Percentiles rank a stretch among this genome's conserved stretches.
Evolutionary conservation across 2,797 vertebrate species (phyloP).

Genomic region (Tinamus major): DNA sequence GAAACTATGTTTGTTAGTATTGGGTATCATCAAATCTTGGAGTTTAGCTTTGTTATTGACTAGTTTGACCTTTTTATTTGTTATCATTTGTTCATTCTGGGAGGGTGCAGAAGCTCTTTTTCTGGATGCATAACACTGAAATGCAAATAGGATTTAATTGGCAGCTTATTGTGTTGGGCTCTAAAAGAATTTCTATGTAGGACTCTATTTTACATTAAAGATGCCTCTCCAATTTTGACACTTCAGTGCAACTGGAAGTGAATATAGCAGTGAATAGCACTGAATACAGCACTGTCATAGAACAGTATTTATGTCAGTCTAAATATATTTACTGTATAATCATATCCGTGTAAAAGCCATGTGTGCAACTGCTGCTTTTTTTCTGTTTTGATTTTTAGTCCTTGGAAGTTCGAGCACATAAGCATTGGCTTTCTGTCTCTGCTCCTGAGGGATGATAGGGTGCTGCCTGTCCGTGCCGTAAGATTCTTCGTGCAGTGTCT

Average conservation of each 20-base stretch:
- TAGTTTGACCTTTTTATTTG: neutral
- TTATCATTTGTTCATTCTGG: neutral
- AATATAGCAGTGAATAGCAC: too few relatives aligned
- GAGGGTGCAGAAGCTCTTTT: accelerated
- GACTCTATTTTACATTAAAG: neutral
- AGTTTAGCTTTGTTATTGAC: neutral
- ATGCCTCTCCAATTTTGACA: neutral
- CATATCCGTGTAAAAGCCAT: neutral
- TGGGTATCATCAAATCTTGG: neutral
- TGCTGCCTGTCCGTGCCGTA: constrained; percentile 88
- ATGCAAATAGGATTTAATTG: neutral
- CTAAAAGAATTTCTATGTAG: neutral
- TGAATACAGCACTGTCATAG: neutral
- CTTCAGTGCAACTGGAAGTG: neutral
- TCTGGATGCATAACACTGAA: neutral
- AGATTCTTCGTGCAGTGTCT: constrained; percentile 94
- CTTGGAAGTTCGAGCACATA: constrained; percentile 98
- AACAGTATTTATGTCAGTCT: neutral
- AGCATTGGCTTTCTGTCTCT: constrained; percentile 93
- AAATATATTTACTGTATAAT: accelerated
- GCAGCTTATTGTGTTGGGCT: neutral
- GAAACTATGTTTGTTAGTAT: neutral
- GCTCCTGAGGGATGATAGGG: constrained; percentile 91
- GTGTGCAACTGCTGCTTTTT: neutral
- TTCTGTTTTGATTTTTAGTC: constrained; percentile 77